Conservation (phyloP, 2,797 vertebrate species). For the Fundulus diaphanus region DNA sequence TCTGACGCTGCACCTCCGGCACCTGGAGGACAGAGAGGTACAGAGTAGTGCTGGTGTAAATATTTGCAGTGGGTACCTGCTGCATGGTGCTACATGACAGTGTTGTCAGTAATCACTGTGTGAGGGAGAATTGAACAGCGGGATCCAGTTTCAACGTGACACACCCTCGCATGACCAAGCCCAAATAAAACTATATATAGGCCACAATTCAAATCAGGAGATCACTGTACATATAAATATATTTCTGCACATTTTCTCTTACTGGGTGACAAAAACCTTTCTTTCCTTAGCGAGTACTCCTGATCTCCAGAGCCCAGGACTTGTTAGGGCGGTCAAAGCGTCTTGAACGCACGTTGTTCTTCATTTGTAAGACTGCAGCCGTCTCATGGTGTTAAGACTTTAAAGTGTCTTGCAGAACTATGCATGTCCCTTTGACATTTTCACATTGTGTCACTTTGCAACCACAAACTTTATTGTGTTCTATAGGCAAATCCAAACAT, state of each 20-base stretch:
- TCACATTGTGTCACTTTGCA: too few species aligned
- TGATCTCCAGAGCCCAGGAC: too few species aligned
- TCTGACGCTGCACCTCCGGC: constrained; percentile 87
- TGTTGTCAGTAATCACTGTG: constrained; percentile 12
- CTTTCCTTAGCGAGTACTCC: too few species aligned
- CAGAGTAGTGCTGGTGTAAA: constrained; percentile 22
- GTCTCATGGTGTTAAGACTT: too few species aligned
- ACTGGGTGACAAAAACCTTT: neutral
- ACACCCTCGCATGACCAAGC: neutral
- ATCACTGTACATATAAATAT: neutral
- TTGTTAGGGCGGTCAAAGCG: too few species aligned
- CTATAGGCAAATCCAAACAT: too few species aligned
- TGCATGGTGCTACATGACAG: neutral
- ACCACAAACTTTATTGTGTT: too few species aligned
- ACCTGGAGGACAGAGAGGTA: constrained; percentile 60
- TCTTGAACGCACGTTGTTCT: too few species aligned
- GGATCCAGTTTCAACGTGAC: neutral
- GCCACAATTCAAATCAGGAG: neutral
- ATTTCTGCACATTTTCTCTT: neutral
- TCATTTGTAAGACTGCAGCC: too few species aligned
- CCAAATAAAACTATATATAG: neutral
- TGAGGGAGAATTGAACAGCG: neutral
- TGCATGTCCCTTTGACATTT: too few species aligned
- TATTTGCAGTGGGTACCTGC: constrained; percentile 23
- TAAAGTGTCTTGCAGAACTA: too few species aligned